phyloP scores from a whole-genome alignment of 2,888 invertebrate species.

The Pseudococcus longispinus region DNA sequence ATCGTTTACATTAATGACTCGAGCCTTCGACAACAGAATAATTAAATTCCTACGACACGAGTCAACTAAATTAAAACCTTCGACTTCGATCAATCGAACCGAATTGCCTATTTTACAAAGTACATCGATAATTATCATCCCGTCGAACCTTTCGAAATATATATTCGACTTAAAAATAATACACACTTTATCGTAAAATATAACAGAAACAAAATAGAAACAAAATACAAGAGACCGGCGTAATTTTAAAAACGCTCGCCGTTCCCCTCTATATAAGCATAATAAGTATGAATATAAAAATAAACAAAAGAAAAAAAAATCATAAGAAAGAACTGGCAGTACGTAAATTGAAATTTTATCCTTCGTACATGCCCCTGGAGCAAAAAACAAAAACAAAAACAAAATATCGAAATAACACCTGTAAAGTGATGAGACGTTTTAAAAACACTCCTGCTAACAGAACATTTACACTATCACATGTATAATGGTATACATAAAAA shows the following conservation, averaged over 20 bases:
- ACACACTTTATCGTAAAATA: background rate
- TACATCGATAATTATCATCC: background rate
- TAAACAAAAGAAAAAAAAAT: constrained; percentile 34
- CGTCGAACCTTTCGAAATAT: background rate
- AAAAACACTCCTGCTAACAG: background rate
- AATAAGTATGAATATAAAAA: constrained; percentile 13
- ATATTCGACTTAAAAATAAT: background rate
- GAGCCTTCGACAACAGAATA: too few species aligned
- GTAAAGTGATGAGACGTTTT: constrained; percentile 2
- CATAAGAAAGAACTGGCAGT: constrained; percentile 3
- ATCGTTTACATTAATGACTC: too few species aligned
- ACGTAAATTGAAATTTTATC: constrained; percentile 21
- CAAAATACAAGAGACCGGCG: background rate
- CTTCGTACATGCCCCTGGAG: background rate
- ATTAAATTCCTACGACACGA: too few species aligned
- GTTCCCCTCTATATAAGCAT: background rate
- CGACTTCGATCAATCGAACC: too few species aligned
- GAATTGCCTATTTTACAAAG: background rate
- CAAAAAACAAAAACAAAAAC: background rate
- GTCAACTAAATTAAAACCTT: too few species aligned
- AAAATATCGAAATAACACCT: background rate
- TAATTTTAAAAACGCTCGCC: background rate
- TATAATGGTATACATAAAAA: background rate
- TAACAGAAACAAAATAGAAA: constrained; percentile 2
- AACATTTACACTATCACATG: constrained; percentile 3